Evolutionary conservation across 1,140 invertebrate genomes (phyloP).

Genomic region (Ladona fulva): DNA sequence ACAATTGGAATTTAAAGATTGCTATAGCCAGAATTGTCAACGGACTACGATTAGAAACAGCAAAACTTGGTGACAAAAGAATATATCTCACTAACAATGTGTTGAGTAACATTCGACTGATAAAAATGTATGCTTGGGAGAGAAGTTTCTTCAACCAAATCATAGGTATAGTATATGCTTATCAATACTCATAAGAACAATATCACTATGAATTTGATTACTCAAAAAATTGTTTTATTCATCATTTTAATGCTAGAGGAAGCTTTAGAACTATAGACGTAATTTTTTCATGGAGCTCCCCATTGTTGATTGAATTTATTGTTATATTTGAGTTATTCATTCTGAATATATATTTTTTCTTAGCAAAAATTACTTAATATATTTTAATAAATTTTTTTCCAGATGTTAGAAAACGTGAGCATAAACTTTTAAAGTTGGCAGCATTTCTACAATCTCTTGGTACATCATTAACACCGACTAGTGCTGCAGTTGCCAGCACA

Average conservation of each 20-base stretch:
- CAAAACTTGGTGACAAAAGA: slow-evolving; percentile 49
- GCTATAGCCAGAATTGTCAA: no score
- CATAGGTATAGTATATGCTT: slow-evolving; percentile 33
- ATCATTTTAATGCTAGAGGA: no score
- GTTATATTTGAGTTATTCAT: no score
- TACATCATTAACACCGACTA: slow-evolving; percentile 47
- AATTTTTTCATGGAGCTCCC: no score
- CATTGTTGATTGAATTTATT: no score
- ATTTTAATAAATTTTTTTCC: slow-evolving; percentile 19
- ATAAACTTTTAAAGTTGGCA: slow-evolving; percentile 42
- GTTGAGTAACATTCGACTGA: slow-evolving; percentile 52
- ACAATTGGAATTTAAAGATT: no score
- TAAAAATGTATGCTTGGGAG: slow-evolving; percentile 90
- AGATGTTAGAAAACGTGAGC: slow-evolving; percentile 50
- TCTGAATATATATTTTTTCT: no score
- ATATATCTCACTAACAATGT: slow-evolving; percentile 47
- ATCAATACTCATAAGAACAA: no score
- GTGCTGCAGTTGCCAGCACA: slow-evolving; percentile 53
- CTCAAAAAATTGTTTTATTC: no score
- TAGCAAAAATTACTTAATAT: no score
- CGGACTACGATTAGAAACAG: slow-evolving; percentile 11
- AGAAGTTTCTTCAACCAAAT: slow-evolving; percentile 57
- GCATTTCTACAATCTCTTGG: slow-evolving; percentile 52
- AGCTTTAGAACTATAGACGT: no score
- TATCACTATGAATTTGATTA: no score